These are phyloP conservation scores for Macaca mulatta DNA, from an alignment of 2,113 vertebrate species.

Conservation along the genomic window DNA sequence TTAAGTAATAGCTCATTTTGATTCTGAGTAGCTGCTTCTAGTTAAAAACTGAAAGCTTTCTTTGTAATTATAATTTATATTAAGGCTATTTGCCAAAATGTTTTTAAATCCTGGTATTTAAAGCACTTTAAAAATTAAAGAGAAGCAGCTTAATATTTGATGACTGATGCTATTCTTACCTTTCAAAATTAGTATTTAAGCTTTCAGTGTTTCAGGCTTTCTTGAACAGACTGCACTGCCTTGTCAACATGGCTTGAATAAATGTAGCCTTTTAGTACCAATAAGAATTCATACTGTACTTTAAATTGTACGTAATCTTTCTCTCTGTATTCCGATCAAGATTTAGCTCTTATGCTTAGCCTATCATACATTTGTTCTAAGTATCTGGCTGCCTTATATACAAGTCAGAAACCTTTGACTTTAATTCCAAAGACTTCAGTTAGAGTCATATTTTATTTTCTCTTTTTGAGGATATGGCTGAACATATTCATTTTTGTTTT, in stretches of 20 bases:
- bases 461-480: neutral
- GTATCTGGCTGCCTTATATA: neutral
- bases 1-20: slow-evolving; percentile 45
- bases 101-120: slow-evolving; percentile 41
- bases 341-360: neutral
- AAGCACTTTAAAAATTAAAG: slow-evolving; percentile 17
- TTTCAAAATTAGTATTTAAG: slow-evolving; percentile 5
- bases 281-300: neutral
- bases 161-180: slow-evolving; percentile 8
- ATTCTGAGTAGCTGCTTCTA: slow-evolving; percentile 51
- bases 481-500: neutral
- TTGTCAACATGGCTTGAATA: slow-evolving; percentile 40
- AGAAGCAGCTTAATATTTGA: neutral
- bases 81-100: slow-evolving; percentile 56
- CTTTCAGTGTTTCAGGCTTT: neutral
- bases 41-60: slow-evolving; percentile 58
- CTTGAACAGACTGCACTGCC: neutral
- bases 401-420: slow-evolving; percentile 9
- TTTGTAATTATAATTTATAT: slow-evolving; percentile 62
- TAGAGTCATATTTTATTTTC: neutral
- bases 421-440: neutral
- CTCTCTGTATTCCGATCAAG: neutral
- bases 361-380: neutral
- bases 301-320: neutral
- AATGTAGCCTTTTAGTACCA: neutral